Conservation (phyloP, 1,140 invertebrate species). For the Bombus superbus region DNA sequence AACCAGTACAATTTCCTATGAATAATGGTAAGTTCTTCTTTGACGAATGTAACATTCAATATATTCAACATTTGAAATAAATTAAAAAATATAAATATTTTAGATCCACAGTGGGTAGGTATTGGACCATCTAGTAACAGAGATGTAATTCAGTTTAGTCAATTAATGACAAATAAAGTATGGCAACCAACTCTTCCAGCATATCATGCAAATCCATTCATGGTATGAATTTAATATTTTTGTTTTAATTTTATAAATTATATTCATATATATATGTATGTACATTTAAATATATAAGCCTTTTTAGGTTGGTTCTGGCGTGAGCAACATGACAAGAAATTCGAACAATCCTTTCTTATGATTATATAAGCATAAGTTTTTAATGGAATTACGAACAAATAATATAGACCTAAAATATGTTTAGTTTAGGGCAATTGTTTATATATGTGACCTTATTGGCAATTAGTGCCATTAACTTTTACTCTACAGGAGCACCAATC, state of each 20-base stretch:
- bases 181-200: slow-evolving; percentile 80
- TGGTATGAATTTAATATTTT: slow-evolving; percentile 70
- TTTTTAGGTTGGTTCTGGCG: slow-evolving; percentile 79
- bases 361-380: slow-evolving; percentile 71
- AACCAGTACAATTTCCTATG: slow-evolving; percentile 73
- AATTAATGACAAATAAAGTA: slow-evolving; percentile 79
- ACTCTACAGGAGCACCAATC: slow-evolving; percentile 77
- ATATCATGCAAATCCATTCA: slow-evolving; percentile 81
- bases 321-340: slow-evolving; percentile 79
- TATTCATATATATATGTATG: not conserved
- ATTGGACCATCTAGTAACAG: slow-evolving; percentile 76
- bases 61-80: not conserved
- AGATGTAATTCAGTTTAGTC: slow-evolving; percentile 81
- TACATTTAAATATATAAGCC: not conserved
- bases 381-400: slow-evolving; percentile 74
- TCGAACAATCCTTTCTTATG: slow-evolving; percentile 83
- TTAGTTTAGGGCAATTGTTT: slow-evolving; percentile 75
- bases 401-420: slow-evolving; percentile 71
- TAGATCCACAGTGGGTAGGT: slow-evolving; percentile 77
- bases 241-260: slow-evolving; percentile 3
- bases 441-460: slow-evolving; percentile 78
- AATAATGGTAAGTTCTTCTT: slow-evolving; percentile 74
- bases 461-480: slow-evolving; percentile 80
- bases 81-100: slow-evolving; percentile 41
- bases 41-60: not conserved